Evolutionary conservation across 2,888 invertebrate species (phyloP).

Genomic region (Ophioninae sp.): DNA sequence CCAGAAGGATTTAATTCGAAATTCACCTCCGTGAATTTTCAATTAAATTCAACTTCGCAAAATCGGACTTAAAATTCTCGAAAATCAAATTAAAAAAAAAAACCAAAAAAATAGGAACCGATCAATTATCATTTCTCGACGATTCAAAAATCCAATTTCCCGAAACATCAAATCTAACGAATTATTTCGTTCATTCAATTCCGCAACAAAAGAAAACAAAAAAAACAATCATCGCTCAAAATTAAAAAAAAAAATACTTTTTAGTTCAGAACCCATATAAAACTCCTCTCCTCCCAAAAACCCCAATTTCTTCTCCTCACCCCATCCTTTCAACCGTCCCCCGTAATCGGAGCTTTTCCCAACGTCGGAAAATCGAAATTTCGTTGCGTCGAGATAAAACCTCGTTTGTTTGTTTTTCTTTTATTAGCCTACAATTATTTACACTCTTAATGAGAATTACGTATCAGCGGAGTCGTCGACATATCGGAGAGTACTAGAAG

Average conservation of each 20-base stretch:
- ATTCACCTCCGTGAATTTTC: too few species aligned
- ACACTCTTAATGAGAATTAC: constrained; percentile 37
- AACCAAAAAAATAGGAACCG: too few species aligned
- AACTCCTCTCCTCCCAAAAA: neutral
- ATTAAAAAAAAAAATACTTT: neutral
- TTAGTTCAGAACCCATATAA: neutral
- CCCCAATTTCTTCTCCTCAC: neutral
- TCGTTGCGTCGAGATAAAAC: constrained; percentile 35
- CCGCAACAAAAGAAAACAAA: too few species aligned
- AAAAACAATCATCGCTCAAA: too few species aligned
- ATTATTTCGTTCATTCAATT: too few species aligned
- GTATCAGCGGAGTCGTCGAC: constrained; percentile 44
- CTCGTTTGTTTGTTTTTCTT: neutral
- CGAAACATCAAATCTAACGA: too few species aligned
- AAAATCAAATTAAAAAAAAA: too few species aligned
- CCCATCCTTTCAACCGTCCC: neutral
- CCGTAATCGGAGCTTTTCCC: neutral
- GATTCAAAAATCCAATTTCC: too few species aligned
- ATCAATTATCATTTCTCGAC: too few species aligned
- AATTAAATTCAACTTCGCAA: too few species aligned
- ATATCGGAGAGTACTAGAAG: constrained; percentile 15
- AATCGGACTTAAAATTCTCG: too few species aligned
- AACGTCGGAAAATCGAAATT: constrained; percentile 4
- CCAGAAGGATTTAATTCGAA: too few species aligned
- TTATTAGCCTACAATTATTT: constrained; percentile 50